phyloP scores from a whole-genome alignment of 2,113 vertebrate species.

The Paedocypris sp. region DNA sequence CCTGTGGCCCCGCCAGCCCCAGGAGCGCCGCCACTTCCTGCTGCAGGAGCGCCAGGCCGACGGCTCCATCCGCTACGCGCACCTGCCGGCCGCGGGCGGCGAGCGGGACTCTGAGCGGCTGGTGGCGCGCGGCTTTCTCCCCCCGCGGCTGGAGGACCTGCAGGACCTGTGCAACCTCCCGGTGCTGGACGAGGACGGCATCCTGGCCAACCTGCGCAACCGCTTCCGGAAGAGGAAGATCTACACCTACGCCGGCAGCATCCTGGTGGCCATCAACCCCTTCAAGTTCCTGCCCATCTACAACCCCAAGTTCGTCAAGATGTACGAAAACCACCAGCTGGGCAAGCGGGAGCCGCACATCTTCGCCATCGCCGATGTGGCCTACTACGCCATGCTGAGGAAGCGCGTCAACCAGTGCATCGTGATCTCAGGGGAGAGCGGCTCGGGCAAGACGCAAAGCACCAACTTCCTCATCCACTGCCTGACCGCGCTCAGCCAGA shows the following conservation, averaged over 20 bases:
- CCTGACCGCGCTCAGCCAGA: conserved; percentile 92
- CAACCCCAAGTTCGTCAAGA: conserved; percentile 97
- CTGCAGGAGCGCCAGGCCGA: conserved; percentile 82
- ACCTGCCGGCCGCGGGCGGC: conserved; percentile 63
- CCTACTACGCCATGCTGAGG: conserved; percentile 91
- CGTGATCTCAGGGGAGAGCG: conserved; percentile 95
- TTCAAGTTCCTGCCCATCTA: conserved; percentile 98
- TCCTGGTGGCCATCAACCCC: conserved; percentile 92
- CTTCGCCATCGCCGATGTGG: conserved; percentile 91
- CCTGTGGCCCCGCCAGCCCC: conserved; percentile 90
- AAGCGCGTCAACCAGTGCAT: conserved; percentile 91
- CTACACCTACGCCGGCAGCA: conserved; percentile 93
- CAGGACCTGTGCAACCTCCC: conserved; percentile 92
- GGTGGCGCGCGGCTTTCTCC: conserved; percentile 83
- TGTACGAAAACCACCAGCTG: conserved; percentile 95
- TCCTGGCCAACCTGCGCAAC: conserved; percentile 76
- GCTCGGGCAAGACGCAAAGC: conserved; percentile 95
- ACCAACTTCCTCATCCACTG: conserved; percentile 99
- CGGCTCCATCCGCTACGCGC: conserved; percentile 76
- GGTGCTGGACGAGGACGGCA: conserved; percentile 72
- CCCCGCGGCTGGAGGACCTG: conserved; percentile 76
- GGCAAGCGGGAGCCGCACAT: conserved; percentile 95
- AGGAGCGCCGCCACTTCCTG: conserved; percentile 87
- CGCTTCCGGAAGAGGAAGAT: conserved; percentile 92
- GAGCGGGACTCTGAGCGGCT: conserved; percentile 67